Conservation (phyloP, 2,113 vertebrate species). For the Prietella phreatophila region DNA sequence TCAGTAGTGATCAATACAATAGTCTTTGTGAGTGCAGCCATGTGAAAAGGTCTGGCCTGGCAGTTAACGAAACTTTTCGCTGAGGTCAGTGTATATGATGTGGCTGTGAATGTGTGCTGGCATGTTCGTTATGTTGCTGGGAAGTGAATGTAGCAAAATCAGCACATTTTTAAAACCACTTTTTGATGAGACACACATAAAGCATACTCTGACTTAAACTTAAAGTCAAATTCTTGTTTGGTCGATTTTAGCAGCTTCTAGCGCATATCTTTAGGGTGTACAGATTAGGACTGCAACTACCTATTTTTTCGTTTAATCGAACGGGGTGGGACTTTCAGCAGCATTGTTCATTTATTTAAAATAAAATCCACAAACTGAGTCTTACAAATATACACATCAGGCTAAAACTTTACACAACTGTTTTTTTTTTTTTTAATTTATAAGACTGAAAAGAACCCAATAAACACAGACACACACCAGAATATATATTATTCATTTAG, state of each 20-base stretch:
- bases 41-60: background rate
- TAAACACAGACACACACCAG: too few species aligned
- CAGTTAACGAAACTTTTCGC: background rate
- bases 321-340: too few species aligned
- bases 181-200: background rate
- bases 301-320: too few species aligned
- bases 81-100: background rate
- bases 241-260: background rate
- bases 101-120: background rate
- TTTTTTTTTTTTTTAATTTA: too few species aligned
- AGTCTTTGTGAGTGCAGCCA: background rate
- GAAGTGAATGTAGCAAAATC: background rate
- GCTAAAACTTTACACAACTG: too few species aligned
- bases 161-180: background rate
- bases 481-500: too few species aligned
- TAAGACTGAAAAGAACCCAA: too few species aligned
- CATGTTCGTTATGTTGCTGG: background rate
- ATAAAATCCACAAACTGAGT: too few species aligned
- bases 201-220: background rate
- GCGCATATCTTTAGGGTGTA: background rate
- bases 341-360: too few species aligned
- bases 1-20: background rate
- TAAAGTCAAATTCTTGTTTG: background rate
- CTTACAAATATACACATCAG: too few species aligned
- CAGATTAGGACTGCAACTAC: too few species aligned